These are phyloP conservation scores for Talpa occidentalis DNA, from an alignment of 2,113 vertebrate species.

Conservation along the genomic window DNA sequence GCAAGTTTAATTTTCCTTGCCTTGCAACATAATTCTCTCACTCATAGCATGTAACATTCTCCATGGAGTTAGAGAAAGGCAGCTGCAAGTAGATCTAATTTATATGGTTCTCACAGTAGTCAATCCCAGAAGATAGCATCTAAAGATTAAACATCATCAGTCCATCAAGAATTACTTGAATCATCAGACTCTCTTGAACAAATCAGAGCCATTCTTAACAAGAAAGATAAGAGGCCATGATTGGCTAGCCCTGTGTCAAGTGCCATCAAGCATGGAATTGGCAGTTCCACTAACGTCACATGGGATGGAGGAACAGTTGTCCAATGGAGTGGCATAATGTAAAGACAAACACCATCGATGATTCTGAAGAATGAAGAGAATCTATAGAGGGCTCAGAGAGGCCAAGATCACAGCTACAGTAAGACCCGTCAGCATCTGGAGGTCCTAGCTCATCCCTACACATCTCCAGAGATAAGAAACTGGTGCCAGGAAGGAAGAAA, in stretches of 20 bases:
- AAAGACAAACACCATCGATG: no score
- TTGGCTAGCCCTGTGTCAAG: background rate
- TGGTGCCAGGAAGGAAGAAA: background rate
- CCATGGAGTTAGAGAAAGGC: background rate
- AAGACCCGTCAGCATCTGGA: background rate
- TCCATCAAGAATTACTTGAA: background rate
- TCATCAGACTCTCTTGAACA: background rate
- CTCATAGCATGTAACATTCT: background rate
- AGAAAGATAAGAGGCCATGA: background rate
- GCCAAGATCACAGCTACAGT: background rate
- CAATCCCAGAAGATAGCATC: background rate
- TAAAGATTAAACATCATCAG: background rate
- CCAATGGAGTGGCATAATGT: background rate
- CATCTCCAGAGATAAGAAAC: background rate
- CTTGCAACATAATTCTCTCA: background rate
- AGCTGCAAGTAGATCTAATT: background rate
- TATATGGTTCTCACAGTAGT: background rate
- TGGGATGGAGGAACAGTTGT: background rate
- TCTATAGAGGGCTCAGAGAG: background rate
- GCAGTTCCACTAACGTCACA: no score
- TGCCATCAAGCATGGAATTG: background rate
- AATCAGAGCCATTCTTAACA: background rate
- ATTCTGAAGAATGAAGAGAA: conserved; percentile 12
- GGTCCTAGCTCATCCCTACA: background rate
- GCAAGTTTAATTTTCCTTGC: background rate